These are phyloP conservation scores for Lithophane socia DNA, from an alignment of 2,888 invertebrate genomes.

Conservation along the genomic window DNA sequence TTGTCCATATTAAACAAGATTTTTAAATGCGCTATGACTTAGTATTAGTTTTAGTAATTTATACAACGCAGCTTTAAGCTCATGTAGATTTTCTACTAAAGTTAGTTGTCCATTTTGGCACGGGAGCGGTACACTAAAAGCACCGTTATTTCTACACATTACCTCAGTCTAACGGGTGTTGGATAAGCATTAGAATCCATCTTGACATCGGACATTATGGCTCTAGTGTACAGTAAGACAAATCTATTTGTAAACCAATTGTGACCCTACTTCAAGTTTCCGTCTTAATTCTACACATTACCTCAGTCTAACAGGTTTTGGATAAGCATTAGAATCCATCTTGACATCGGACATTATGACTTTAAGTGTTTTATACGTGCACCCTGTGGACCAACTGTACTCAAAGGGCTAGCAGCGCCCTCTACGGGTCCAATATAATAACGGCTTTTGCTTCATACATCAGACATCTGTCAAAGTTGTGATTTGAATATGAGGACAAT, in stretches of 20 bases:
- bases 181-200: neutral
- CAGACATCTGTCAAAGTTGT: too few relatives aligned
- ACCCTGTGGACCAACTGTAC: too few relatives aligned
- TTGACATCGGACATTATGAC: neutral
- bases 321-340: neutral
- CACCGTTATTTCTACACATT: neutral
- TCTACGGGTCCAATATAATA: too few relatives aligned
- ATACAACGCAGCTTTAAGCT: neutral
- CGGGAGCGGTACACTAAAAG: neutral
- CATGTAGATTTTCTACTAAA: neutral
- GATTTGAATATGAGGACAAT: too few relatives aligned
- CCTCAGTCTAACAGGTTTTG: neutral
- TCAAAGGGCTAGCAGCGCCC: too few relatives aligned
- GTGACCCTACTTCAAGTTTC: too few relatives aligned
- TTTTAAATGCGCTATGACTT: constrained; percentile 5
- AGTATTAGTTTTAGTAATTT: neutral
- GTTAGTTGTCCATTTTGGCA: constrained; percentile 14
- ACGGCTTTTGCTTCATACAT: too few relatives aligned
- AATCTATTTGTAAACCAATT: too few relatives aligned
- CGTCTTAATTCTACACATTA: neutral
- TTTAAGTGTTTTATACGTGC: too few relatives aligned
- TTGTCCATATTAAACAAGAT: neutral
- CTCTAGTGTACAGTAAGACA: neutral
- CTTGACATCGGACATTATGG: neutral
- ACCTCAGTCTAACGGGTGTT: neutral